Conservation (phyloP, 1,140 invertebrate genomes). For the Achatina immaculata region DNA sequence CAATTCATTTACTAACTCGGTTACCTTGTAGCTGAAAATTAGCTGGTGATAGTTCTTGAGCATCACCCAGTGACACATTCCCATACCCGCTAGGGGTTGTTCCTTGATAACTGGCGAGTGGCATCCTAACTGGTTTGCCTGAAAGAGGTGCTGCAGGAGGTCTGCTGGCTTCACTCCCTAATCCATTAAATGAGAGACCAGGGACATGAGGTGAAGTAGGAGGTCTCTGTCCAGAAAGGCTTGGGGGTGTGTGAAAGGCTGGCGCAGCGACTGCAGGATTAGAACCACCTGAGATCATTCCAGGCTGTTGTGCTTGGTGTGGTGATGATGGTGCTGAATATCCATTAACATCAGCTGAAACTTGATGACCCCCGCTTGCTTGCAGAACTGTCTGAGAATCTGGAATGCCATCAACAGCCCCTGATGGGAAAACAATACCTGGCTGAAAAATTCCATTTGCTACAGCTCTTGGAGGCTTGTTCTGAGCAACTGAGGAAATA, state of each 20-base stretch:
- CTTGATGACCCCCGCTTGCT: no score
- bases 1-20: no score
- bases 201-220: background rate
- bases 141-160: background rate
- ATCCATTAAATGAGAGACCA: background rate
- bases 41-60: background rate
- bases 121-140: background rate
- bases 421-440: no score
- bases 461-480: no score
- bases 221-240: background rate
- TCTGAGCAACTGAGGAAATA: no score
- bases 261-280: background rate
- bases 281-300: background rate
- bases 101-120: background rate
- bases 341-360: conserved; percentile 24
- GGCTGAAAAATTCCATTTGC: no score
- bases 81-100: background rate
- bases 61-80: background rate
- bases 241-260: background rate
- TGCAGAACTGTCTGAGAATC: no score
- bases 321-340: background rate
- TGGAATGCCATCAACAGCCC: background rate
- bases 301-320: background rate
- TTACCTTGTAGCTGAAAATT: no score
- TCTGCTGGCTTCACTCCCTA: background rate